Percentiles rank a stretch among this genome's conserved stretches.
These are phyloP conservation scores for Diarsia rubi DNA, from an alignment of 2,888 invertebrate genomes.

Conservation along the genomic window DNA sequence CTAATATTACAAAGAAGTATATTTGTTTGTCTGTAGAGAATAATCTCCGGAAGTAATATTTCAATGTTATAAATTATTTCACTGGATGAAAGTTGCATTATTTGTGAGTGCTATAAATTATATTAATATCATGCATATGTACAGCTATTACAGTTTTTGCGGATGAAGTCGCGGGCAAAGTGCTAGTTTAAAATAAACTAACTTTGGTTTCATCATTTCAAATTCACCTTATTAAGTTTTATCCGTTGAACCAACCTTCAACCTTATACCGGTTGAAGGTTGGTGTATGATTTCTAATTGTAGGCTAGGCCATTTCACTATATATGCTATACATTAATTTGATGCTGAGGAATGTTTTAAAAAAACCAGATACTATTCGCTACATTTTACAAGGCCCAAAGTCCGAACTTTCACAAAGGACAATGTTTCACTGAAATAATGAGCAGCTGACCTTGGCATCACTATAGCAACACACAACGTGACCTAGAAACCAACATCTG, in stretches of 20 bases:
- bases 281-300: not conserved
- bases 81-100: too few relatives aligned
- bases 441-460: conserved; percentile 33
- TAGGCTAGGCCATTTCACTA: not conserved
- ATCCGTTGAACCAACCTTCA: too few relatives aligned
- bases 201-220: not conserved
- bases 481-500: conserved; percentile 65
- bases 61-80: too few relatives aligned
- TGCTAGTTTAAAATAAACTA: too few relatives aligned
- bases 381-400: not conserved
- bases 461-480: conserved; percentile 9
- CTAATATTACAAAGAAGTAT: too few relatives aligned
- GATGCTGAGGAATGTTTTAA: not conserved
- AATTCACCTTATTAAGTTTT: not conserved
- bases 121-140: too few relatives aligned
- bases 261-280: too few relatives aligned
- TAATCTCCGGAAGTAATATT: too few relatives aligned
- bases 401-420: not conserved
- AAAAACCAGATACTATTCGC: not conserved
- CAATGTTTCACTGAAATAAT: conserved; percentile 21
- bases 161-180: too few relatives aligned
- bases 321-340: not conserved
- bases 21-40: too few relatives aligned
- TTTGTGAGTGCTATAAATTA: too few relatives aligned
- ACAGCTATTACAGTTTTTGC: too few relatives aligned